Evolutionary conservation across 2,888 invertebrate genomes (phyloP), one percentile per base, ranked within the genome.

Genomic region (Caenorhabditis parvicauda): DNA sequence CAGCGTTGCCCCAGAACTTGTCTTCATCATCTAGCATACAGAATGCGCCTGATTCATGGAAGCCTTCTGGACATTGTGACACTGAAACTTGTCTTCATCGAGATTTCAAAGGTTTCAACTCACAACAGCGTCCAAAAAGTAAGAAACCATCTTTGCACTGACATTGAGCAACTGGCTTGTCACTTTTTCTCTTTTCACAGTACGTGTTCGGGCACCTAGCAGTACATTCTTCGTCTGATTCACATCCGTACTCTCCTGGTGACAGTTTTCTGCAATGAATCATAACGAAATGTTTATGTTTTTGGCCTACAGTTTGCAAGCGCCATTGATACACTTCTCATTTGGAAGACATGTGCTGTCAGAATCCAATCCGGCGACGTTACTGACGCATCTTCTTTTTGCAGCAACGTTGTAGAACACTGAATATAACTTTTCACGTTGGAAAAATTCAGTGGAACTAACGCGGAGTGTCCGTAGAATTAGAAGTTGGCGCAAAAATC

Each of bases 221-320:
- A 12, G 65, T 53, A 57, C 79, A 79, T 54, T 79, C 77, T 3
- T 48, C 45, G 50, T 79, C 75, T 6, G 66, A 57, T 35, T 63
- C 52, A 45, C 79, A 79, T 7, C 79, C 79, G 48, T 79, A 79
- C 53, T 79, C 79, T 25, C 79, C 79, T 2, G 79, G 79, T 77
- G 77, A 79, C 1, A 77, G 54, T 35, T 75, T 75, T 62, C 76
- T 78, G 39, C 42, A 69, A 64, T 35, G 5, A 9, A 32, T 1
- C 14, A 25, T 22, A 21, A 43, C n/a, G 3, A 28, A 7, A 14
- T 7, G 12, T 21, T 42, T 35, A 24, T 28, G 25, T 3, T 38
- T n/a, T 21, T 38, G 17, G 44, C 71, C 54, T 42, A 77, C 77
- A 67, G 60, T 54, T 65, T 70, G 57, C 79, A 79, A 50, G 72